These are phyloP conservation scores for Tympanoctomys barrerae DNA, from an alignment of 2,797 vertebrate species.

Conservation along the genomic window DNA sequence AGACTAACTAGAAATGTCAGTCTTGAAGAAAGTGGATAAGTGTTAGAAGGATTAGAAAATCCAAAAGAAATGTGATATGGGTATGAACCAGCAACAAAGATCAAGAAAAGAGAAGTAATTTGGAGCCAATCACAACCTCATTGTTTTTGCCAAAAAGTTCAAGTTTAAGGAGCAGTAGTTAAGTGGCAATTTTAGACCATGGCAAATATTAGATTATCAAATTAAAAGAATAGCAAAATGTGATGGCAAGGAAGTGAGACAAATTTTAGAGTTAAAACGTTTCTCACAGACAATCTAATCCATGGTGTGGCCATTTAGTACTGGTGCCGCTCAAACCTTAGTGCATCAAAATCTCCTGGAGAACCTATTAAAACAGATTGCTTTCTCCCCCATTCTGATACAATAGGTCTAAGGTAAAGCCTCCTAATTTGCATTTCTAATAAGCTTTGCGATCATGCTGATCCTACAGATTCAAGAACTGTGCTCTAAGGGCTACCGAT, in stretches of 20 bases:
- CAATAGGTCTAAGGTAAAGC: neutral
- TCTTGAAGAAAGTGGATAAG: neutral
- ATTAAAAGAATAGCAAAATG: neutral
- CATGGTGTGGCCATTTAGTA: neutral
- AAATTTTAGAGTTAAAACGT: neutral
- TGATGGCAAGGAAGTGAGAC: neutral
- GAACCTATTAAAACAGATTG: neutral
- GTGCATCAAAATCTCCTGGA: neutral
- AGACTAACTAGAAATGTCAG: neutral
- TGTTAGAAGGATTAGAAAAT: neutral
- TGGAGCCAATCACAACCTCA: neutral
- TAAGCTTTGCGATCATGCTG: neutral
- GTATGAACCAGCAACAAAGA: neutral
- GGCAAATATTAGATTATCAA: neutral
- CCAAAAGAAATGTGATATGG: neutral
- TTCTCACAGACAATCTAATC: too few relatives aligned
- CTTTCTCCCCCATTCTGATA: neutral
- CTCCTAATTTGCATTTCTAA: conserved; percentile 15
- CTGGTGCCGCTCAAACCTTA: neutral
- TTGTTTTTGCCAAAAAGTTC: neutral
- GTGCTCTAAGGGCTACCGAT: neutral
- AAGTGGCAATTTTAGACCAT: neutral
- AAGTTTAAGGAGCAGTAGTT: neutral
- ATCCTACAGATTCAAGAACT: neutral
- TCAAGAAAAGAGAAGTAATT: neutral